A percentile compares a stretch with the other conserved stretches of the same genome.
Conservation (phyloP, 92 coral and sea anemone species). For the Bergia puertoricense region DNA sequence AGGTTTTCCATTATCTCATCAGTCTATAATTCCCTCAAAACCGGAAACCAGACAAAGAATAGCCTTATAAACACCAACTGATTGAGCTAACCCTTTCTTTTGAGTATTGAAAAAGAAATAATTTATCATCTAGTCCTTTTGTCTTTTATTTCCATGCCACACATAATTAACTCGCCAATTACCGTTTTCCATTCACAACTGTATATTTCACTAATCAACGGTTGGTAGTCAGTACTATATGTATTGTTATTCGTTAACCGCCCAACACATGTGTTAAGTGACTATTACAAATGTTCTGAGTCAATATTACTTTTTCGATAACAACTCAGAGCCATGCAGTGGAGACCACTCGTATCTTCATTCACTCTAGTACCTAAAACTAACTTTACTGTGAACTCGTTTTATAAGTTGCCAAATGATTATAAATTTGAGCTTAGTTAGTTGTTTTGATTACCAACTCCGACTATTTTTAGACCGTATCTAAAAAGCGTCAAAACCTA, state of each 20-base stretch:
- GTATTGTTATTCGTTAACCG: conserved; percentile 16
- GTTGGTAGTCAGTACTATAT: background rate
- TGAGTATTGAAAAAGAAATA: background rate
- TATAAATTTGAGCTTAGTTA: too few species aligned
- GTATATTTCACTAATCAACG: conserved; percentile 17
- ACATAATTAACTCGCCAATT: conserved; percentile 27
- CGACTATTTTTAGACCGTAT: background rate
- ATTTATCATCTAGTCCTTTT: background rate
- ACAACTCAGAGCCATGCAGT: background rate
- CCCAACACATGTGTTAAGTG: conserved; percentile 15
- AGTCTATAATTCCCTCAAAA: conserved; percentile 22
- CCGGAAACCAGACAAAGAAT: conserved; percentile 22
- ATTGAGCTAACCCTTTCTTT: conserved; percentile 1
- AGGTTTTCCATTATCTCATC: conserved; percentile 15
- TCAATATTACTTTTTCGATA: background rate
- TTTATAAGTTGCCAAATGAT: background rate
- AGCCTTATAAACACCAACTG: background rate
- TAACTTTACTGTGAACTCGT: background rate
- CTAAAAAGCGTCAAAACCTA: background rate
- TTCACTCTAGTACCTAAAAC: background rate
- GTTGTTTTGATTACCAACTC: background rate
- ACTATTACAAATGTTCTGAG: background rate
- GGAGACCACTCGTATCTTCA: background rate
- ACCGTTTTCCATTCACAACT: conserved; percentile 23
- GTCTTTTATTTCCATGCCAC: background rate